phyloP scores from a whole-genome alignment of 2,113 vertebrate species.

The Rissa tridactyla region DNA sequence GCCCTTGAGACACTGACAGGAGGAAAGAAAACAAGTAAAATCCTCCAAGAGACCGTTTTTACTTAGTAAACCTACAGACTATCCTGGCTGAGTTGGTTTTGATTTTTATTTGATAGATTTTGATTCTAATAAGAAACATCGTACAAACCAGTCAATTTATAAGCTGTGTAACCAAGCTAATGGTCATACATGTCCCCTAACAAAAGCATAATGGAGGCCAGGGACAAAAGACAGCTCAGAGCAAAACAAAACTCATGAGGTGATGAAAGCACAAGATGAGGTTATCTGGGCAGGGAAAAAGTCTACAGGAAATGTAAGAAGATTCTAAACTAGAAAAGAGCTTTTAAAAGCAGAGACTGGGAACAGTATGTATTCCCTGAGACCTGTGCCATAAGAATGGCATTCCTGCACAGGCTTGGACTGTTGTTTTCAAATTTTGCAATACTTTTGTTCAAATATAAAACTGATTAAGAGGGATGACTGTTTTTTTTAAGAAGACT shows the following conservation, averaged over 20 bases:
- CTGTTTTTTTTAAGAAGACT: not conserved
- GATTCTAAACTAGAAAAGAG: not conserved
- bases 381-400: not conserved
- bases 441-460: not conserved
- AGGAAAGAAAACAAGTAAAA: not conserved
- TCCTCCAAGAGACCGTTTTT: not conserved
- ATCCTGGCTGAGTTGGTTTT: not conserved
- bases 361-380: not conserved
- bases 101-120: not conserved
- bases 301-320: slow-evolving; percentile 1
- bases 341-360: not conserved
- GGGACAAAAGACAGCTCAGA: not conserved
- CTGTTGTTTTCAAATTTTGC: not conserved
- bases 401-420: not conserved
- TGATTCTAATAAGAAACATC: not conserved
- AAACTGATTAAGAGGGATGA: not conserved
- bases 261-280: not conserved
- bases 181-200: not conserved
- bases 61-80: not conserved
- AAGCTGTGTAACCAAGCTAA: not conserved
- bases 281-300: not conserved
- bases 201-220: not conserved
- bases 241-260: not conserved
- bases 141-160: not conserved
- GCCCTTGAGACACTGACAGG: too few relatives aligned